These are phyloP conservation scores for Phyllotreta striolata DNA, from an alignment of 2,888 invertebrate species.

Conservation along the genomic window DNA sequence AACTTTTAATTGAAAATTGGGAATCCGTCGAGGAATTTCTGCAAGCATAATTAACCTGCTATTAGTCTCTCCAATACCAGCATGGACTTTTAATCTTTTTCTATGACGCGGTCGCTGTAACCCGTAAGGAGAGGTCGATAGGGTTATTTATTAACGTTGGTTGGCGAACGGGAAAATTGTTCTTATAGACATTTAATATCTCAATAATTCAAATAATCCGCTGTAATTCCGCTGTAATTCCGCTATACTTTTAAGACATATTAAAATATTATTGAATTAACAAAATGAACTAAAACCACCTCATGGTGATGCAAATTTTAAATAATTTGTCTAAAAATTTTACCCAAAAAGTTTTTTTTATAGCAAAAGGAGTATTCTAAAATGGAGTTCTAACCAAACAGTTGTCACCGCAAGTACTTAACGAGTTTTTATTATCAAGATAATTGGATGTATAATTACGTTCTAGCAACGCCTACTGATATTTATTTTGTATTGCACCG, in stretches of 20 bases:
- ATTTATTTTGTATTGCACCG: constrained; percentile 41
- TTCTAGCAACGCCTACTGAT: constrained; percentile 37
- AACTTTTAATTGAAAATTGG: constrained; percentile 37
- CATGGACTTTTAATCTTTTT: constrained; percentile 9
- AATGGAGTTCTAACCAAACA: constrained; percentile 46
- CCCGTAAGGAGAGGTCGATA: neutral
- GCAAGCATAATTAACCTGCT: constrained; percentile 21
- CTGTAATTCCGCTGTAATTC: no score
- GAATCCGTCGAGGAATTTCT: constrained; percentile 25
- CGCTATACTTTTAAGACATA: no score
- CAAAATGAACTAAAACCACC: no score
- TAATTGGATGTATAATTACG: constrained; percentile 41
- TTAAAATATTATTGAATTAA: no score
- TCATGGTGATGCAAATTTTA: no score
- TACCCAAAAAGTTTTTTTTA: neutral
- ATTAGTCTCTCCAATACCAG: constrained; percentile 11
- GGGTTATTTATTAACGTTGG: no score
- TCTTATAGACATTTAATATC: no score
- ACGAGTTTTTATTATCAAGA: constrained; percentile 45
- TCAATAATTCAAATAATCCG: no score
- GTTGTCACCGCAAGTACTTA: constrained; percentile 46
- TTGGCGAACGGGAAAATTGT: no score
- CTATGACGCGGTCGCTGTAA: neutral
- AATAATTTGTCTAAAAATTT: neutral
- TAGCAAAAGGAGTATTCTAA: constrained; percentile 23